phyloP scores from a whole-genome alignment of 2,113 vertebrate genomes.

The Leptocoma aspasia region DNA sequence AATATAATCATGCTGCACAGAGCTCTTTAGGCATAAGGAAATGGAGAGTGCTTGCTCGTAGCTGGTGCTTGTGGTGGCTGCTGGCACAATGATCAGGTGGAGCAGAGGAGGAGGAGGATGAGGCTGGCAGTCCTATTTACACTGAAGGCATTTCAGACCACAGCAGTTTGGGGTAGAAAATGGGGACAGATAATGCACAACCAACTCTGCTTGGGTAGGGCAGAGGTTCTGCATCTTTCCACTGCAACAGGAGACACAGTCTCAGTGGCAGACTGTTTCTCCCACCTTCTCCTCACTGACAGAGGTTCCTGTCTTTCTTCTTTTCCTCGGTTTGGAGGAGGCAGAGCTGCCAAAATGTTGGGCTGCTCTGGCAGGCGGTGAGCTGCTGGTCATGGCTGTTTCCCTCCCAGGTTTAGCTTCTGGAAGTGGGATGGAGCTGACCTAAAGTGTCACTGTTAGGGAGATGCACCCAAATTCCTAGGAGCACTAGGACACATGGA shows the following conservation, averaged over 20 bases:
- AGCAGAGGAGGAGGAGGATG: background rate
- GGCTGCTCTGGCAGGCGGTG: background rate
- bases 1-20: background rate
- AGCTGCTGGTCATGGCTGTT: background rate
- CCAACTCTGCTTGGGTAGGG: background rate
- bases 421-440: background rate
- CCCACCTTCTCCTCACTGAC: background rate
- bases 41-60: background rate
- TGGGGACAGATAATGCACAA: background rate
- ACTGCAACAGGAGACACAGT: background rate
- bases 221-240: background rate
- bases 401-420: background rate
- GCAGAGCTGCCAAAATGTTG: background rate
- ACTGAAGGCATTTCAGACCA: background rate
- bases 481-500: accelerated
- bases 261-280: background rate
- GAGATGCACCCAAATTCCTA: background rate
- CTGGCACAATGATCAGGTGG: background rate
- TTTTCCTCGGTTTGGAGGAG: background rate
- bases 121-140: background rate
- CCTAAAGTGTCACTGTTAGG: background rate
- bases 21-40: background rate
- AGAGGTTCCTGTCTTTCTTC: background rate
- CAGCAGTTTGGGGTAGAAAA: background rate
- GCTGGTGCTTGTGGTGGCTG: background rate